Percentiles rank a stretch among this genome's conserved stretches.
phyloP scores from a whole-genome alignment of 1,140 invertebrate species.

The Sminthurides bifidus region DNA sequence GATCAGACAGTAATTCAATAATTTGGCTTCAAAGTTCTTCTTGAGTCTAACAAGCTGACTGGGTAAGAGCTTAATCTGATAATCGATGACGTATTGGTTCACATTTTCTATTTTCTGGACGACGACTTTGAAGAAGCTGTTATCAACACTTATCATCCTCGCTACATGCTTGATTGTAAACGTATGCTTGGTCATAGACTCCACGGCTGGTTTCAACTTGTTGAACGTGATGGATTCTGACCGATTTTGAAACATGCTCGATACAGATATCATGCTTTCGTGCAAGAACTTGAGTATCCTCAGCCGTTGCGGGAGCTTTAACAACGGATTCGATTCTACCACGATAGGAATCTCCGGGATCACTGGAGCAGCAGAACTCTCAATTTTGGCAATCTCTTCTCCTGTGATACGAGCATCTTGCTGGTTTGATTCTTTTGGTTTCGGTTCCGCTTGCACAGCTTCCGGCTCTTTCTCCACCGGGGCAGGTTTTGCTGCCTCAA shows the following conservation, averaged over 20 bases:
- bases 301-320: background rate
- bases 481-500: background rate
- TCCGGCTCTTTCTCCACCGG: background rate
- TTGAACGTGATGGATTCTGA: background rate
- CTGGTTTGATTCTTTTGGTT: too few species aligned
- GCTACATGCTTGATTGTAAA: conserved; percentile 3
- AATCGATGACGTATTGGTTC: conserved; percentile 5
- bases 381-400: too few species aligned
- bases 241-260: conserved; percentile 2
- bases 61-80: conserved; percentile 1
- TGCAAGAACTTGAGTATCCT: background rate
- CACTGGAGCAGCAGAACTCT: too few species aligned
- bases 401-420: too few species aligned
- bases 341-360: too few species aligned
- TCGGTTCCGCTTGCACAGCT: too few species aligned
- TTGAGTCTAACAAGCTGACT: background rate
- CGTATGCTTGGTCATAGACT: conserved; percentile 4
- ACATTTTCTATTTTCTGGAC: conserved; percentile 1
- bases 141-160: background rate
- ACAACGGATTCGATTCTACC: background rate
- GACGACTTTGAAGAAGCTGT: conserved; percentile 1
- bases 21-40: conserved; percentile 2
- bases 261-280: background rate
- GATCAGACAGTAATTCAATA: background rate
- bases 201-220: conserved; percentile 5